Evolutionary conservation across 2,113 vertebrate genomes (phyloP).

Genomic region (Sylvilagus bachmani): DNA sequence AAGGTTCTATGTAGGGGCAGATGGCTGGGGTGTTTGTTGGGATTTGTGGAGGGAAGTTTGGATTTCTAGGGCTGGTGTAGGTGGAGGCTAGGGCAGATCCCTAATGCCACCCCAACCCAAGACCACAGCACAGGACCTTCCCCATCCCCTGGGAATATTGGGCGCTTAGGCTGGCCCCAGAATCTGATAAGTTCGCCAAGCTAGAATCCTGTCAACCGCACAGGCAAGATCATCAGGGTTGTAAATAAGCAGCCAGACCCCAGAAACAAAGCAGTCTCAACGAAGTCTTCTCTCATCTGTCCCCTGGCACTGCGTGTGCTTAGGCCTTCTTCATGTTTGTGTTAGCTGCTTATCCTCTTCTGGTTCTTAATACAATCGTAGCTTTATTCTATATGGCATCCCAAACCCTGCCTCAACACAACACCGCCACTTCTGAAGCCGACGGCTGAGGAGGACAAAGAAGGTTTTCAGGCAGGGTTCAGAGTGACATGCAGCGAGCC

Average conservation of each 20-base stretch:
- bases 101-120: not conserved
- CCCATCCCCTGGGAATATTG: not conserved
- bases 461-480: conserved; percentile 75
- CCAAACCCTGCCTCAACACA: conserved; percentile 70
- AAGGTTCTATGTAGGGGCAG: not conserved
- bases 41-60: not conserved
- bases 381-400: conserved; percentile 78
- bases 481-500: conserved; percentile 59
- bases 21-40: not conserved
- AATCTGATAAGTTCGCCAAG: not conserved
- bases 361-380: conserved; percentile 73
- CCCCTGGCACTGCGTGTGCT: conserved; percentile 74
- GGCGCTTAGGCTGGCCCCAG: not conserved
- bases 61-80: not conserved
- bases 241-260: not conserved
- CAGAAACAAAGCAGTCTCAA: conserved; percentile 61
- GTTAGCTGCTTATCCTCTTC: conserved; percentile 65
- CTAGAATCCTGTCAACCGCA: not conserved
- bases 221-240: not conserved
- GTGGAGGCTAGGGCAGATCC: not conserved
- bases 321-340: conserved; percentile 72
- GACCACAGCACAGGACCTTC: not conserved
- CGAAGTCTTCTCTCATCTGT: not conserved
- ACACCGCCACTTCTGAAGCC: conserved; percentile 77
- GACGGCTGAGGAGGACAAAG: conserved; percentile 73